These are phyloP conservation scores for Rhinella marina DNA, from an alignment of 2,797 vertebrate genomes.

Conservation along the genomic window DNA sequence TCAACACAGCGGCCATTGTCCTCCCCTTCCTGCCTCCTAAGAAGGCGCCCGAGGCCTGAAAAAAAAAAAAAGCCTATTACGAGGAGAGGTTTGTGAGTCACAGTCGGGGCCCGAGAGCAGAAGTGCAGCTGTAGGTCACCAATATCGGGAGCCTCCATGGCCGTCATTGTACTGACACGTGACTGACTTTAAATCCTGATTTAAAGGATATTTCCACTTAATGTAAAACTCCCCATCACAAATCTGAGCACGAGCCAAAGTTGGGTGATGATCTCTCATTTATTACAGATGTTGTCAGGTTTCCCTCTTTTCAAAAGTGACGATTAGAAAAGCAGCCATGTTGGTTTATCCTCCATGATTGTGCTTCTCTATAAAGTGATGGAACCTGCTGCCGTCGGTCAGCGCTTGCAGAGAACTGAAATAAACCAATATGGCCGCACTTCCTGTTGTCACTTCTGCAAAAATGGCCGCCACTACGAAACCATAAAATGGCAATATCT, in stretches of 20 bases:
- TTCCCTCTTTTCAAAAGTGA: neutral
- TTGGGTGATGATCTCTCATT: neutral
- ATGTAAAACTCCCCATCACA: neutral
- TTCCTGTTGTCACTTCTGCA: neutral
- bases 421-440: neutral
- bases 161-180: neutral
- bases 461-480: neutral
- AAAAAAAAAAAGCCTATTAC: neutral
- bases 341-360: neutral
- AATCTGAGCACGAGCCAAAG: neutral
- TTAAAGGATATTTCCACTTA: neutral
- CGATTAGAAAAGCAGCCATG: neutral
- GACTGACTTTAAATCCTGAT: neutral
- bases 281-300: neutral
- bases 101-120: neutral
- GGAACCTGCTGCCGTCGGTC: too few species aligned
- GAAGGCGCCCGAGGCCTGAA: neutral
- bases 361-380: too few species aligned
- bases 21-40: slow-evolving; percentile 2
- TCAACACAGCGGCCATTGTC: slow-evolving; percentile 1
- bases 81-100: neutral
- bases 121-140: neutral
- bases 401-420: too few species aligned
- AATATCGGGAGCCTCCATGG: neutral
- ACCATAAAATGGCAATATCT: too few species aligned